Evolutionary conservation across 2,113 vertebrate genomes (phyloP), one percentile per base, ranked within the genome.

Genomic region (Sylvietta virens): DNA sequence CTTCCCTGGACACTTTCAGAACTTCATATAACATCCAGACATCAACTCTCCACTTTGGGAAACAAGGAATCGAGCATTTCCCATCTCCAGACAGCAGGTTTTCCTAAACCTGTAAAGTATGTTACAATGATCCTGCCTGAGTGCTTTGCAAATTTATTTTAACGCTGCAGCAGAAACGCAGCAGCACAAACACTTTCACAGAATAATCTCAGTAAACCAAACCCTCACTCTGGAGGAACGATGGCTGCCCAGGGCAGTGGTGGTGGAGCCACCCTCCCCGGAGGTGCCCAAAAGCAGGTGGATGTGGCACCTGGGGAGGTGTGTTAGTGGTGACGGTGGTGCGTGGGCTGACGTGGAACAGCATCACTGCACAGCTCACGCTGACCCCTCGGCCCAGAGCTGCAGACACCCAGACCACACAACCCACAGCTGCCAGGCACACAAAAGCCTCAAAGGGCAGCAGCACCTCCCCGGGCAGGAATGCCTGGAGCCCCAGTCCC

Each of bases 21-120:
- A 93, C 90, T 86, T 77, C 44, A 53, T n/a, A 80, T 6, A 39
- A 54, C 8, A 5, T 28, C 66, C 62, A 97, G 89, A 81, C 96
- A 95, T 73, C 91, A 90, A 21, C 87, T 89, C 80, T 44, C 80
- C 95, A 35, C 90, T 64, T 90, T 62, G 91, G 93, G 88, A 94
- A 97, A 96, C 83, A 78, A 70, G 80, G 53, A 81, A 92, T 44
- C 21, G 26, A 97, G 87, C 86, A 84, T 81, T 92, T 89, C 87
- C 90, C 61, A 39, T 18, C 80, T 84, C 72, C 47, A 28, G 84
- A 91, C 57, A 91, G 86, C 56, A 70, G 60, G 57, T 69, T 91
- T 37, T 93, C 95, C 94, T 67, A 80, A 71, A 88, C 26, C 51
- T 54, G 37, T 28, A 8, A 73, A 90, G 91, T 88, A 81, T 33